Evolutionary conservation across 1,140 invertebrate species (phyloP).

Genomic region (Calliphora vicina): DNA sequence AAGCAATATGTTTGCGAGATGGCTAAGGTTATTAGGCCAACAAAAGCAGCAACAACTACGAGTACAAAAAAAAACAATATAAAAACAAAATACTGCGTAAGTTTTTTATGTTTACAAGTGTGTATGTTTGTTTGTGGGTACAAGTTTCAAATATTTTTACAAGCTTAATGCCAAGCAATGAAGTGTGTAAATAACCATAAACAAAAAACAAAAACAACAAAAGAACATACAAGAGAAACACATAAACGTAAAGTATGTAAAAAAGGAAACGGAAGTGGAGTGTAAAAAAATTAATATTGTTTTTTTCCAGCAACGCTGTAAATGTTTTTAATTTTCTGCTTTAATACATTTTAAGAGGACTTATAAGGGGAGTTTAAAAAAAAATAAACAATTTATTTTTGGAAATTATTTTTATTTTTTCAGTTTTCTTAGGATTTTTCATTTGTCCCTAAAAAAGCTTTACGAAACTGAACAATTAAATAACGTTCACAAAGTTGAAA

Average conservation of each 20-base stretch:
- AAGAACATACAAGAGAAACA: conserved; percentile 6
- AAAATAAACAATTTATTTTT: background rate
- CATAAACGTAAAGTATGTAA: background rate
- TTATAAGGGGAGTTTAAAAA: background rate
- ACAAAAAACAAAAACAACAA: background rate
- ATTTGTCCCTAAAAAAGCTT: background rate
- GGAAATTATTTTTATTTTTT: background rate
- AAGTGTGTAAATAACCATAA: conserved; percentile 28
- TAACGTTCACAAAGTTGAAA: background rate
- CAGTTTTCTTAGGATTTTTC: no score
- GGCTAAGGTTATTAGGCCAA: background rate
- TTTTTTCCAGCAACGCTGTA: background rate
- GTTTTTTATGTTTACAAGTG: background rate
- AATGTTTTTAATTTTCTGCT: background rate
- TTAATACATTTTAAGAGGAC: conserved; percentile 6
- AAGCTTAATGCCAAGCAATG: conserved; percentile 17
- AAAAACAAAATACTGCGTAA: background rate
- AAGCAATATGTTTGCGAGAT: background rate
- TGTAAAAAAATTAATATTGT: background rate
- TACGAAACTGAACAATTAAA: background rate
- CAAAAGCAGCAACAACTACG: background rate
- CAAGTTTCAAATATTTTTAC: background rate
- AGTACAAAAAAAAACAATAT: no score
- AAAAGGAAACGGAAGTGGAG: background rate
- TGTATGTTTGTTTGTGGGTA: no score